A percentile compares a stretch with the other conserved stretches of the same genome.
phyloP scores from a whole-genome alignment of 2,113 vertebrate genomes.

The Pterocles gutturalis region DNA sequence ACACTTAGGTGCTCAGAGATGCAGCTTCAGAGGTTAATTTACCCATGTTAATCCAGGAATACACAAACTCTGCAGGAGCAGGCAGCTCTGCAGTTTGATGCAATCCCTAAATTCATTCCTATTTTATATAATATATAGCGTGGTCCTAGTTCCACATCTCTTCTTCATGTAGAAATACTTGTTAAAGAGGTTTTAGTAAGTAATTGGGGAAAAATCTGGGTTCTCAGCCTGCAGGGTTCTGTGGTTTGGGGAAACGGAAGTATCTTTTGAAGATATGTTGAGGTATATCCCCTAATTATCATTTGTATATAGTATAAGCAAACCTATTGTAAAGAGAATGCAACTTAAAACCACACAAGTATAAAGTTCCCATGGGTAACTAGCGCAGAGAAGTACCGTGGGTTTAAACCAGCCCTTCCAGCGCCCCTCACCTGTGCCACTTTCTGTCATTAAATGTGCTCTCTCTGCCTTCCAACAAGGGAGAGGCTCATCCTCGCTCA shows the following conservation, averaged over 20 bases:
- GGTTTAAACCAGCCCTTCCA: background rate
- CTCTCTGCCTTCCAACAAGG: background rate
- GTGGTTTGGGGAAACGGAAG: background rate
- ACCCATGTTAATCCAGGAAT: accelerated
- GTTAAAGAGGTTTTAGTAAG: constrained; percentile 3
- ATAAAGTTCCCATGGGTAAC: background rate
- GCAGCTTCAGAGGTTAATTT: background rate
- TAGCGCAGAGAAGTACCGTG: background rate
- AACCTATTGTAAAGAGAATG: background rate
- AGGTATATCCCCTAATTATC: background rate
- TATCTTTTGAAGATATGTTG: background rate
- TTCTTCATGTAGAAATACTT: background rate
- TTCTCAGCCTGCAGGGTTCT: background rate
- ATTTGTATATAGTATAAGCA: background rate
- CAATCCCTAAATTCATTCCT: background rate
- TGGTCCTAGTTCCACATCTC: background rate
- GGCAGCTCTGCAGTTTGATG: background rate
- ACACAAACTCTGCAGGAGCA: background rate
- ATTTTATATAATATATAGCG: background rate
- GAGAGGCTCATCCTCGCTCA: background rate
- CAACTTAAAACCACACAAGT: background rate
- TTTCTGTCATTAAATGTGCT: background rate
- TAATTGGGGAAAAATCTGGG: background rate
- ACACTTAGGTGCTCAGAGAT: background rate
- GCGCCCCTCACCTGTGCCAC: background rate